Evolutionary conservation across 2,888 invertebrate species (phyloP), one percentile per base, ranked within the genome.

Genomic region (Drosophila anceps): DNA sequence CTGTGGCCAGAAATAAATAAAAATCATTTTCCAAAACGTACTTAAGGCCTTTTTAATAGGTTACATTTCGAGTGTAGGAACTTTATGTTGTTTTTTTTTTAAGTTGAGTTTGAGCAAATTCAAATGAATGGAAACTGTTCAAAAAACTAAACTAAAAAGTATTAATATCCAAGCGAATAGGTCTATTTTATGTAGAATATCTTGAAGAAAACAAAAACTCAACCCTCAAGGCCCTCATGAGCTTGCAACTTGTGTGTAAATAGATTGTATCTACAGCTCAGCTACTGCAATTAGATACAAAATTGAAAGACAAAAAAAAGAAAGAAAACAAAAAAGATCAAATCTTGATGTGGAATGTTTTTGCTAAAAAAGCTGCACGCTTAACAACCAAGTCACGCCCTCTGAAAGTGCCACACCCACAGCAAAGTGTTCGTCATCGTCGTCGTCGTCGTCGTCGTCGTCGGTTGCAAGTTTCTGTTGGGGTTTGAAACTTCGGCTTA

Each of bases 371-470:
- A 39, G 58, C 69, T 76, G 64, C 73, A 64, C 73, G 71, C 79
- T 72, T 82, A 87, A 79, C 70, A 58, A 74, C 69, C 76, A 72
- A 83, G 88, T 84, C 88, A 84, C 84, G 88, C 84, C 84, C 72
- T 83, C 81, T 33, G 35, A 50, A 20, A 37, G 58, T 7, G 48
- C 73, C 84, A 87, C 87, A 87, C 84, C 84, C 84, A 82, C 77
- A 29, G 44, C 43, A 69, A 61, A 72, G 12, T 54, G 76, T 76
- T 76, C 60, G 63, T 76, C 75, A 76, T 67, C 55, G 61, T 70
- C 65, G 48, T 41, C 41, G 18, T 18, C 39, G 35, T 35, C 35
- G 35, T 35, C 41, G 41, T 43, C n/a, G 53, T 10, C 24, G 53
- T 10, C 29, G 60, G 29, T 24, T 61, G 55, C 55, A 54, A 29